Evolutionary conservation across 2,797 vertebrate species (phyloP), one percentile per base, ranked within the genome.

Genomic region (Myripristis murdjan): DNA sequence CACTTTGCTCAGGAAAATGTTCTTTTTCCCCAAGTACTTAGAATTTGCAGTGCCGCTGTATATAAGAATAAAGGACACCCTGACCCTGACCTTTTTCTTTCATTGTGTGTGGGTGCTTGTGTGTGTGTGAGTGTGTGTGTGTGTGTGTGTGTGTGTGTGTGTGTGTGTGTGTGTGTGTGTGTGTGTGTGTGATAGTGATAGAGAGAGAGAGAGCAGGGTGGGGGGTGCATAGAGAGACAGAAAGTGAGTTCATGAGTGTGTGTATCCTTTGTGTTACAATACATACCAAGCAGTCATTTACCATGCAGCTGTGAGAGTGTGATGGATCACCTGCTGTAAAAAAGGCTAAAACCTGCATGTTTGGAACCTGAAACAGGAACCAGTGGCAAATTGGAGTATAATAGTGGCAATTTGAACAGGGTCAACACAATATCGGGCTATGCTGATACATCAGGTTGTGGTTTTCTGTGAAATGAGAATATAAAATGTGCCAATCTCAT

Each of bases 1-100:
- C 41, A 53, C 18, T 69, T 58, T 70, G 52, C 16, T 33, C 33
- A 48, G 72, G 43, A 57, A 73, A 64, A 69, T 57, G 37, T 23
- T 64, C 62, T 31, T 23, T 69, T 71, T n/a, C n/a, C 57, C 18
- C 28, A 44, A 65, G 33, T 14, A 64, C 22, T n/a, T 7, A 0
- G 2, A 12, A 28, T 64, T 60, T 35, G 16, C 35, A 31, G 9
- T 64, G 26, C 55, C n/a, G n/a, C n/a, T n/a, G n/a, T n/a, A 0
- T 6, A 52, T 18, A 53, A 66, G 63, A 75, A 18, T 67, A 64
- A 77, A 64, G 43, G 26, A 39, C 47, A 39, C 64, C 60, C 73
- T 79, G 78, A 83, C 81, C 73, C 77, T 70, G 62, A 37, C 55
- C 66, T 73, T 70, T 75, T 15, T 55, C 15, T 51, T 4, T 11